Conservation (phyloP, 1,140 invertebrate genomes). For the Wiebesia pumilae region DNA sequence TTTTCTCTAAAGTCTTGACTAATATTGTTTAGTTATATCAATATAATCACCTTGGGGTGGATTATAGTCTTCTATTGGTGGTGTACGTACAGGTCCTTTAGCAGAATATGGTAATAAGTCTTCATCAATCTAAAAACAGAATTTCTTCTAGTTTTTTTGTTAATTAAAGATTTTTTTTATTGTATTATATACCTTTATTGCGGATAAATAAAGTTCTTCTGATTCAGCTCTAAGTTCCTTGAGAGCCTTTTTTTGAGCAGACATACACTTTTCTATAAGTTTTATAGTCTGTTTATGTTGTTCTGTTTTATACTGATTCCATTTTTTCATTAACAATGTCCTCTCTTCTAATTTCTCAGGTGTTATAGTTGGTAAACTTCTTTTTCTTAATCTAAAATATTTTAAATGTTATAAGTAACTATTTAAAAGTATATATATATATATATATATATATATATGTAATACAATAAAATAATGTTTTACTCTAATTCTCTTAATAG, state of each 20-base stretch:
- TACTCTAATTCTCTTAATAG: slow-evolving; percentile 82
- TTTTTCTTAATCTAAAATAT: slow-evolving; percentile 75
- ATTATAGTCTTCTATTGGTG: slow-evolving; percentile 85
- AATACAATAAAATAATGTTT: slow-evolving; percentile 60
- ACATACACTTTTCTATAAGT: slow-evolving; percentile 80
- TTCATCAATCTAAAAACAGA: slow-evolving; percentile 80
- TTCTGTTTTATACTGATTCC: slow-evolving; percentile 81
- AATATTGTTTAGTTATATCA: slow-evolving; percentile 85
- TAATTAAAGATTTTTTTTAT: neutral
- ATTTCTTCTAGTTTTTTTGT: neutral
- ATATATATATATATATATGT: neutral
- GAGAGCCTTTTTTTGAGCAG: slow-evolving; percentile 85
- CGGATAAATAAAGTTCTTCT: slow-evolving; percentile 87
- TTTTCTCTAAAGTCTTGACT: slow-evolving; percentile 52
- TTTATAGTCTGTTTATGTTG: slow-evolving; percentile 80
- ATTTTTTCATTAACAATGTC: slow-evolving; percentile 81
- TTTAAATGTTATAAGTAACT: slow-evolving; percentile 19
- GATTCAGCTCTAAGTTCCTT: slow-evolving; percentile 85
- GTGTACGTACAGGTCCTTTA: slow-evolving; percentile 84
- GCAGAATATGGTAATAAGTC: slow-evolving; percentile 79
- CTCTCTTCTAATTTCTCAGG: slow-evolving; percentile 76
- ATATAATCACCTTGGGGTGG: slow-evolving; percentile 89
- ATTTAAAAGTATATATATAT: slow-evolving; percentile 16
- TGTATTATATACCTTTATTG: slow-evolving; percentile 80
- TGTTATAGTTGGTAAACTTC: slow-evolving; percentile 71